Evolutionary conservation across 2,797 vertebrate species (phyloP).

Genomic region (Staurois parvus): DNA sequence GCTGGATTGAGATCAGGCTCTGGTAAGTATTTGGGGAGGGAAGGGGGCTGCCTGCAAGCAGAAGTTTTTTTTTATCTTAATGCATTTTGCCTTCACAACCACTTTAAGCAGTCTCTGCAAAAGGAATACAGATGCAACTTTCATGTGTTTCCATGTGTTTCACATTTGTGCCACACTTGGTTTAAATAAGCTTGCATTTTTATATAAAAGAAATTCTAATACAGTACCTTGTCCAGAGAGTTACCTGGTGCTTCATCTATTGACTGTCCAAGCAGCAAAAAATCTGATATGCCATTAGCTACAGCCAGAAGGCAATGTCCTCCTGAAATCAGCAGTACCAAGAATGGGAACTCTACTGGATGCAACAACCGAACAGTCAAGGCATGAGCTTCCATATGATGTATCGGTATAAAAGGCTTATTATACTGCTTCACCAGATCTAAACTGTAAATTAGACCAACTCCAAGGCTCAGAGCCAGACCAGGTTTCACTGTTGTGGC

Average conservation of each 20-base stretch:
- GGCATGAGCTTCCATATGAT: constrained; percentile 98
- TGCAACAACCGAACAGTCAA: constrained; percentile 87
- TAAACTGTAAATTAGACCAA: constrained; percentile 87
- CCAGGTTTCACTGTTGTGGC: constrained; percentile 93
- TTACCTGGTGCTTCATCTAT: constrained; percentile 92
- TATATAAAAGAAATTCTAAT: neutral
- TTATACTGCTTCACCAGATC: constrained; percentile 78
- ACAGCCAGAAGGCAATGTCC: constrained; percentile 92
- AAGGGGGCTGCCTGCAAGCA: no score
- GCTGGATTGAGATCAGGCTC: no score
- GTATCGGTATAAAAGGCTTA: constrained; percentile 93
- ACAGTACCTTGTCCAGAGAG: constrained; percentile 93
- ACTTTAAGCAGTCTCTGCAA: no score
- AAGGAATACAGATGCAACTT: no score
- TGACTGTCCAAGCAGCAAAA: constrained; percentile 88
- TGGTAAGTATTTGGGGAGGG: no score
- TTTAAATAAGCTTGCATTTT: neutral
- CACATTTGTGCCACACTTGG: no score
- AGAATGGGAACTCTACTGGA: constrained; percentile 87
- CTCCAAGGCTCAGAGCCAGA: constrained; percentile 85
- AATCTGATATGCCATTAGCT: constrained; percentile 86
- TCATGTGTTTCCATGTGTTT: no score
- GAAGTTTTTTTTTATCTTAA: no score
- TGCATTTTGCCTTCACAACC: no score
- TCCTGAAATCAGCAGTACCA: constrained; percentile 92